A percentile compares a stretch with the other conserved stretches of the same genome.
Evolutionary conservation across 2,888 invertebrate genomes (phyloP).

Genomic region (Diaprepes abbreviatus): DNA sequence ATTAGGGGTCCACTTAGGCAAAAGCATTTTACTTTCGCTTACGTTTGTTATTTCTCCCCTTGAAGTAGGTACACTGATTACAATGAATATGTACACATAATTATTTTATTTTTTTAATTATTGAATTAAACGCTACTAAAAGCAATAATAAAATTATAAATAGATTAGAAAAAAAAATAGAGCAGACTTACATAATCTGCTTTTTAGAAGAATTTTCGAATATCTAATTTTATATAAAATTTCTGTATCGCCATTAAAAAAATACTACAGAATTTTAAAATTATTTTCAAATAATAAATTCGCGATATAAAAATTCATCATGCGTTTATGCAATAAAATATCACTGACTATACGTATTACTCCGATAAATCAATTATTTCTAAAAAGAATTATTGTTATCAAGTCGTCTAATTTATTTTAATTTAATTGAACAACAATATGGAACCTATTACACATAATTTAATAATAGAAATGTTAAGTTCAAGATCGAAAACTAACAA

Average conservation of each 20-base stretch:
- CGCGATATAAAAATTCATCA: conserved; percentile 22
- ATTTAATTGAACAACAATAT: conserved; percentile 1
- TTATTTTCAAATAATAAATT: conserved; percentile 28
- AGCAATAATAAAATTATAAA: no score
- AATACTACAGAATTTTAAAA: no score
- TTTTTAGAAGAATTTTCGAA: no score
- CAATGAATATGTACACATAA: not conserved
- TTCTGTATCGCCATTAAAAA: no score
- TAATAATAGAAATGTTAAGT: conserved; percentile 40
- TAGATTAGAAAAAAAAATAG: no score
- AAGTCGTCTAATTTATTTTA: conserved; percentile 18
- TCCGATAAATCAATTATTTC: conserved; percentile 13
- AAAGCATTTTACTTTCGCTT: conserved; percentile 45
- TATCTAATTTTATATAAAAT: no score
- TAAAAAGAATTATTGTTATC: conserved; percentile 25
- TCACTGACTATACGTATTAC: no score
- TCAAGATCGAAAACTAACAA: conserved; percentile 28
- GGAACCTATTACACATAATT: conserved; percentile 20
- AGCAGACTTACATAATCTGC: no score
- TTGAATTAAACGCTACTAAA: no score
- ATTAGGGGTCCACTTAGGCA: conserved; percentile 44
- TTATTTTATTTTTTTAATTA: no score
- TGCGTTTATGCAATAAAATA: conserved; percentile 28
- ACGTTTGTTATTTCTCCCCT: conserved; percentile 36
- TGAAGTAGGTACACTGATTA: conserved; percentile 16